Evolutionary conservation across 2,888 invertebrate species (phyloP), one percentile per base, ranked within the genome.

Genomic region (Nemotelus pantherinus): DNA sequence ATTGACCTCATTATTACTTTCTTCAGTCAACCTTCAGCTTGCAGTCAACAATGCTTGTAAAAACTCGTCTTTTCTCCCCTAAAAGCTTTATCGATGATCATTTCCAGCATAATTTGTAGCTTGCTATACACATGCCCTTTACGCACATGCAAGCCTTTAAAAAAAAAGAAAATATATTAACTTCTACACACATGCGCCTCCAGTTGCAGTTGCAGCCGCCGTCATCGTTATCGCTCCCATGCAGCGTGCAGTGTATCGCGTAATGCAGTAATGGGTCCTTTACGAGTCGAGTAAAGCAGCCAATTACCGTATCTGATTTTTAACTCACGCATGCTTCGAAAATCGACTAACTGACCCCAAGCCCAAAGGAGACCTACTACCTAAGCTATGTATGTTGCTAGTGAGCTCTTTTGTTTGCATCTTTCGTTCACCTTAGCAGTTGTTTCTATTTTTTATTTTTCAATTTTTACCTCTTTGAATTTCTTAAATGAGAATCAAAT

Each of bases 301-400:
- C 81, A 81, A 81, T 81, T 81, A 81, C 80, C 80, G 80, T 81
- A 81, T 81, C 81, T 80, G 81, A 81, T 81, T 80, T 80, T 81
- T 80, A 80, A 80, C 81, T 80, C 81, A 81, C 81, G 81, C 81
- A 81, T 81, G 78, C 78, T 58, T 67, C 25, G 57, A 55, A 77
- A 68, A 77, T 77, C 68, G 44, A 68, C 68, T 75, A 50, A 68
- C 67, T 68, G 67, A 68, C 67, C 50, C 67, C 5, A 2, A 48
- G 3, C 39, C 9, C 10, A n/a, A 25, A 25, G 9, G 25, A 25
- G 1, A 25, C 25, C 1, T 25, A 25, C 25, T 25, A 25, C 25
- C 25, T 25, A 1, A 25, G 25, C 25, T 25, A 25, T 25, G 25
- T 25, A 25, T 25, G 25, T 25, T 25, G 25, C 25, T 25, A 25